phyloP scores from a whole-genome alignment of 2,113 vertebrate species.

The Cairina moschata region DNA sequence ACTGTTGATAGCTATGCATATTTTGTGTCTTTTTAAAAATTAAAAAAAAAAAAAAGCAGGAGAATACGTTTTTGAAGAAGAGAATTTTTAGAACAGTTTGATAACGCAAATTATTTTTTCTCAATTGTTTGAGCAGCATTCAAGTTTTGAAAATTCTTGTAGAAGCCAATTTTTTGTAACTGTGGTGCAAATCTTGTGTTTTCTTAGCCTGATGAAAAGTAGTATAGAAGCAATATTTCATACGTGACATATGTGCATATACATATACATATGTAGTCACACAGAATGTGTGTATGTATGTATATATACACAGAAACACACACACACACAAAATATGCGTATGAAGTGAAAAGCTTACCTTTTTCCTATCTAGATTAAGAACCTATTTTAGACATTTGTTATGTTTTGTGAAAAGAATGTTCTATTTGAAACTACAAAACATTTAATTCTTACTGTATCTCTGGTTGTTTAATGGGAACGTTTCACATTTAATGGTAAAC shows the following conservation, averaged over 20 bases:
- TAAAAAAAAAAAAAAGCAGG: conserved; percentile 77
- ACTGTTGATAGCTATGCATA: conserved; percentile 88
- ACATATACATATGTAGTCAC: conserved; percentile 51
- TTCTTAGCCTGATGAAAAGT: conserved; percentile 86
- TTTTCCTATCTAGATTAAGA: conserved; percentile 85
- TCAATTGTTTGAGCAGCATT: conserved; percentile 85
- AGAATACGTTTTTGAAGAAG: conserved; percentile 86
- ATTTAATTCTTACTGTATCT: conserved; percentile 85
- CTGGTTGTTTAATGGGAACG: conserved; percentile 79
- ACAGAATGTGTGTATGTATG: conserved; percentile 65
- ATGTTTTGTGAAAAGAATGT: conserved; percentile 87
- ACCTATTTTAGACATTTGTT: conserved; percentile 86
- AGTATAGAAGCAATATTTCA: conserved; percentile 91
- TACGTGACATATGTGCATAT: conserved; percentile 77
- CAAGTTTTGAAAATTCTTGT: conserved; percentile 87
- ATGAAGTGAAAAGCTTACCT: conserved; percentile 84
- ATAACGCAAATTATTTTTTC: conserved; percentile 86
- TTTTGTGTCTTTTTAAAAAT: conserved; percentile 87
- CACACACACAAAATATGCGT: conserved; percentile 72
- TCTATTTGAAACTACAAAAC: conserved; percentile 83
- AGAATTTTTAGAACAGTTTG: conserved; percentile 89
- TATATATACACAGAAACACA: conserved; percentile 63
- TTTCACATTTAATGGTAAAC: conserved; percentile 82
- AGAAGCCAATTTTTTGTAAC: conserved; percentile 89
- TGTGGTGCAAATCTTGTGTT: conserved; percentile 87